Base-by-base conservation (phyloP, 2,113 vertebrate species). In the Lepus americanus region DNA sequence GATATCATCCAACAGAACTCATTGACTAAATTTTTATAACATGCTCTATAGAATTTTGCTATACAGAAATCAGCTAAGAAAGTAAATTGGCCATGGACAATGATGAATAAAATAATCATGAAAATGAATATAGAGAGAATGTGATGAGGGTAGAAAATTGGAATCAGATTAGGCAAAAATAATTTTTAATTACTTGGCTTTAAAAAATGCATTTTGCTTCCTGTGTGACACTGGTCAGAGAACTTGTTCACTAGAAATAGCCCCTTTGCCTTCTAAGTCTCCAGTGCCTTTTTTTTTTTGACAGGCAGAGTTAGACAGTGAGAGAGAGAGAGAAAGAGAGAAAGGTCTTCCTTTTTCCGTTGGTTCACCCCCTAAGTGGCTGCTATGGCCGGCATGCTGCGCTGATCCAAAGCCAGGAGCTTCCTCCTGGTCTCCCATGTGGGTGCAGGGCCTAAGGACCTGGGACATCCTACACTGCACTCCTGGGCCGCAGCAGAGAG, bases 61-160 rank as follows among this genome's bases (percentile, higher is more conserved):
- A 94, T 55, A 89, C 4, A 69, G 31, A 87, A 67, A 81, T 79
- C 51, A 82, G 78, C 67, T 66, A 19, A 89, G 96, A 91, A 53
- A 27, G 1, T 70, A 79, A 74, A 89, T 33, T 81, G 22, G 8
- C 8, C 66, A 69, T 33, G 49, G 25, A 69, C 74, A 49, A 78
- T 79, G 70, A 93, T 25, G 67, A 70, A 67, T 81, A 76, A 95
- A 95, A 82, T 78, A 59, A 95, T 82, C 12, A 13, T 64, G 39
- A 39, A 73, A 90, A 73, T 67, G 5, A 85, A 31, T 17, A 66
- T 25, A 78, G 16, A 85, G 1, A 20, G n/a, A 76, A 81, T 73
- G 23, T 73, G 53, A 77, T 20, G 59, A 84, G n/a, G 3, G 9
- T 55, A 4, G 31, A 39, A 88, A 85, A 81, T 12, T 11, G 72